phyloP scores from a whole-genome alignment of 2,113 vertebrate species.

The Thymallus thymallus region DNA sequence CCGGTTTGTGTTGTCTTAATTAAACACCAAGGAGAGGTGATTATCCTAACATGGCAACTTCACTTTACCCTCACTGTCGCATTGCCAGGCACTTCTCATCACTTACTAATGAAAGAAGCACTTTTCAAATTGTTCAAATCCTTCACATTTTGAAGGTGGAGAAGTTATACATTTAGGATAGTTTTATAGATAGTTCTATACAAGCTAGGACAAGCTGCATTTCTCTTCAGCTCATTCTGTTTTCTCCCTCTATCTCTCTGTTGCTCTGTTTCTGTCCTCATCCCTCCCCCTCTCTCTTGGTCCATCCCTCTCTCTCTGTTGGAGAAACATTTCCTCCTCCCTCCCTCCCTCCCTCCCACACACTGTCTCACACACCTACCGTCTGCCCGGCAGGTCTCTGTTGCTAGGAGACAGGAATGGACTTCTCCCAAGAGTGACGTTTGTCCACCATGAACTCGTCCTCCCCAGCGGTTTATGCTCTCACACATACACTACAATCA shows the following conservation, averaged over 20 bases:
- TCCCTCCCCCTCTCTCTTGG: neutral
- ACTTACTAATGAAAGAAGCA: neutral
- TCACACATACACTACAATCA: too few species aligned
- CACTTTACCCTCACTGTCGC: neutral
- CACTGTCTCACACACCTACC: slow-evolving; percentile 70
- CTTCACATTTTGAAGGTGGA: too few species aligned
- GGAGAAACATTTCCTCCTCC: slow-evolving; percentile 12
- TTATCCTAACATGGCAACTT: slow-evolving; percentile 25
- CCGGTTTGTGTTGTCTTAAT: slow-evolving; percentile 36
- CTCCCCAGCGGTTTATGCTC: slow-evolving; percentile 23
- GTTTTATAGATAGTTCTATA: too few species aligned
- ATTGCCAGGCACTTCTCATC: neutral
- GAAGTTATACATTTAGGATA: too few species aligned
- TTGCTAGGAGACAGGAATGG: slow-evolving; percentile 78
- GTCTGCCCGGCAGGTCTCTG: slow-evolving; percentile 77
- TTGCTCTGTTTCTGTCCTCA: slow-evolving; percentile 3
- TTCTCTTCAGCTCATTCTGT: too few species aligned
- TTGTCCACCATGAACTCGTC: slow-evolving; percentile 71
- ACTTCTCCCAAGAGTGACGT: slow-evolving; percentile 74
- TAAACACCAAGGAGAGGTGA: slow-evolving; percentile 37
- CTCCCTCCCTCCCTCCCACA: slow-evolving; percentile 14
- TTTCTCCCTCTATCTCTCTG: neutral
- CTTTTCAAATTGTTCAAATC: too few species aligned
- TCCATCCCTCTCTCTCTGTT: slow-evolving; percentile 12
- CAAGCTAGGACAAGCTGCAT: too few species aligned